A percentile compares a stretch with the other conserved stretches of the same genome.
Conservation (phyloP, 2,113 vertebrate genomes). For the Apus apus region DNA sequence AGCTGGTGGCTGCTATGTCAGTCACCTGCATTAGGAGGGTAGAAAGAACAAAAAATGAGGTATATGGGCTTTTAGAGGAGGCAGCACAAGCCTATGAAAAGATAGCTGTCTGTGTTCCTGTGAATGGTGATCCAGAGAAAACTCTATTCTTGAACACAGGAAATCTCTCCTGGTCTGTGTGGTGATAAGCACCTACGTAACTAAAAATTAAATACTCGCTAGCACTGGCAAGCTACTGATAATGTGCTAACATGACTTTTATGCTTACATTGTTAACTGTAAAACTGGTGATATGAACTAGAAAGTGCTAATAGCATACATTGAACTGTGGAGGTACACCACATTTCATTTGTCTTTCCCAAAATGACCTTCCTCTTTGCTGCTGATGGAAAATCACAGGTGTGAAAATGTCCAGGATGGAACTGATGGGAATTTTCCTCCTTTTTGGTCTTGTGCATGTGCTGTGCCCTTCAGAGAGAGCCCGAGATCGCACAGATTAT, state of each 20-base stretch:
- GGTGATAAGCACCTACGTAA: neutral
- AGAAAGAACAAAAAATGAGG: neutral
- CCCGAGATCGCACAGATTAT: constrained; percentile 1
- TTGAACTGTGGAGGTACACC: neutral
- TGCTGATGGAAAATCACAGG: neutral
- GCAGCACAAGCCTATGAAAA: neutral
- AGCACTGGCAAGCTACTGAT: neutral
- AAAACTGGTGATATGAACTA: constrained; percentile 14
- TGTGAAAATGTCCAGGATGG: neutral
- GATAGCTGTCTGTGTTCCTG: neutral
- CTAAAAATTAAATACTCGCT: constrained; percentile 26
- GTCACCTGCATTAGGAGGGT: neutral
- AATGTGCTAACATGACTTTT: constrained; percentile 23
- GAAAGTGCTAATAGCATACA: constrained; percentile 25
- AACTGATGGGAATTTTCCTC: neutral
- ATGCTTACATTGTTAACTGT: neutral
- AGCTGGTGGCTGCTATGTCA: neutral
- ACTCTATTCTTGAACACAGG: neutral
- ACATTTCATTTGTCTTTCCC: constrained; percentile 22
- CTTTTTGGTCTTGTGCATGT: neutral
- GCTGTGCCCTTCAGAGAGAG: neutral
- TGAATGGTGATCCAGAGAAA: neutral
- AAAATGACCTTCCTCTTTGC: constrained; percentile 42
- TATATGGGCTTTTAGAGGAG: neutral
- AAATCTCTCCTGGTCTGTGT: neutral